phyloP scores from a whole-genome alignment of 2,113 vertebrate genomes.

The Sinocyclocheilus rhinocerous region DNA sequence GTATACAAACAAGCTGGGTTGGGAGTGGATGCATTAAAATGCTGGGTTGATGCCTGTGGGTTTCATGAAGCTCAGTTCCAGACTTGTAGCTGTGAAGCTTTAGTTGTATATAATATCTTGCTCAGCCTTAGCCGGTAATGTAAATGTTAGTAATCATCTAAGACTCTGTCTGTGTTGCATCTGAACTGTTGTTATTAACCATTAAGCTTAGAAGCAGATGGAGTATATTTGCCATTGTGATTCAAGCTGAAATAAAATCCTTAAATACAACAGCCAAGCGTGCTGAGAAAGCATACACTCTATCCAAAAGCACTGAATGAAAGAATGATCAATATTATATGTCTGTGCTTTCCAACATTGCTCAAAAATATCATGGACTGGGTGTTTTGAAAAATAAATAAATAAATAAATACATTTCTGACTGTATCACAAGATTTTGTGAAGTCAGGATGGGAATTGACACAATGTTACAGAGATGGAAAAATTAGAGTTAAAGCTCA shows the following conservation, averaged over 20 bases:
- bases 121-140: background rate
- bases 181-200: background rate
- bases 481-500: background rate
- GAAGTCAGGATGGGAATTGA: background rate
- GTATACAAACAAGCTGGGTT: conserved; percentile 30
- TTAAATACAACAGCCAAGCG: background rate
- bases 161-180: background rate
- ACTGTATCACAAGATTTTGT: background rate
- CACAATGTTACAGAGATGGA: background rate
- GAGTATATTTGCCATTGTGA: background rate
- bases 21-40: conserved; percentile 21
- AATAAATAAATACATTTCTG: background rate
- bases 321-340: background rate
- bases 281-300: background rate
- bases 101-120: background rate
- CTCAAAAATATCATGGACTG: background rate
- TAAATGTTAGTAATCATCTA: background rate
- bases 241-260: background rate
- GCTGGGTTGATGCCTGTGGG: background rate
- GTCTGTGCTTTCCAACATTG: background rate
- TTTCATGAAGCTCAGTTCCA: background rate
- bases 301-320: background rate
- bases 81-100: too few species aligned
- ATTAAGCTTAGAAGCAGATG: background rate
- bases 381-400: background rate